phyloP scores from a whole-genome alignment of 2,888 invertebrate species.

The Mesorhabditis spiculigera region DNA sequence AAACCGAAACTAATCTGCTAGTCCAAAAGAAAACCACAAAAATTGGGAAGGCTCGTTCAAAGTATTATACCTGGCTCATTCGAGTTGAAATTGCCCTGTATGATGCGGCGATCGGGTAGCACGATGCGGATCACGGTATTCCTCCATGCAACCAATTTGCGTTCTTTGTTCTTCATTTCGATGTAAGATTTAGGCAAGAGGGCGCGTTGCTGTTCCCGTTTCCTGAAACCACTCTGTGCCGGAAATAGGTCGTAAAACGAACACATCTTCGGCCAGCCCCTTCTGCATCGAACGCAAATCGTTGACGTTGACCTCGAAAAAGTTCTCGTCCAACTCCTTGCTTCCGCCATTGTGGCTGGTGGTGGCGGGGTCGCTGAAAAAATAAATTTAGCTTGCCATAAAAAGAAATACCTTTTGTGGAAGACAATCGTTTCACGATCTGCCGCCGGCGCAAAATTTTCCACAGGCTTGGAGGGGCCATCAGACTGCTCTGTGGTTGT shows the following conservation, averaged over 20 bases:
- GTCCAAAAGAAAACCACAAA: neutral
- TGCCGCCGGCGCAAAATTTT: neutral
- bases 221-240: constrained; percentile 19
- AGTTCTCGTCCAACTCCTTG: constrained; percentile 30
- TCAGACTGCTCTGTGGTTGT: neutral
- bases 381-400: neutral
- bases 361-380: neutral
- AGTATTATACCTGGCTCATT: constrained; percentile 25
- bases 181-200: constrained; percentile 33
- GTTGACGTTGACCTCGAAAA: constrained; percentile 37
- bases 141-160: constrained; percentile 38
- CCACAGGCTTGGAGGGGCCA: neutral
- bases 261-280: constrained; percentile 33
- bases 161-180: constrained; percentile 33
- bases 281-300: constrained; percentile 36
- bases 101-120: constrained; percentile 26
- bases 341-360: too few relatives aligned
- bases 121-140: constrained; percentile 39
- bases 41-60: too few relatives aligned
- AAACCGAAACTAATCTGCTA: neutral
- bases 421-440: neutral
- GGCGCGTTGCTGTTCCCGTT: constrained; percentile 29
- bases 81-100: constrained; percentile 36
- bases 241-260: constrained; percentile 10
- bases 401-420: constrained; percentile 1